Evolutionary conservation across 2,888 invertebrate genomes (phyloP), one percentile per base, ranked within the genome.

Genomic region (Nomada goodeniana): DNA sequence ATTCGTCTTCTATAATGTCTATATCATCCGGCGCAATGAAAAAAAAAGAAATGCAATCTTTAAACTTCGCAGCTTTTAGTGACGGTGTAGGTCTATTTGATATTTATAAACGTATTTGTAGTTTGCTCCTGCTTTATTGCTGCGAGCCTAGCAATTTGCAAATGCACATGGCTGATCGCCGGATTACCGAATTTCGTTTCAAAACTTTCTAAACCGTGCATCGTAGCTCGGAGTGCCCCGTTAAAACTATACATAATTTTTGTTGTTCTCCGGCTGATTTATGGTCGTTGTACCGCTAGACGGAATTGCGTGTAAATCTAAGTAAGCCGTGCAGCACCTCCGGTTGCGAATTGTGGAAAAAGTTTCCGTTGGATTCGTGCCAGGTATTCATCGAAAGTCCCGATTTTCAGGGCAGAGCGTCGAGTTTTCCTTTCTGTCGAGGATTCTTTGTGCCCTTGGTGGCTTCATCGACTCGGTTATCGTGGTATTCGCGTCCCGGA

Each of bases 371-470:
- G 80, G 68, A 86, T 79, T 67, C 64, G 20, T 67, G 80, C 88
- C 84, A 77, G 73, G 86, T 72, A 50, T 55, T 55, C 80, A 61
- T 65, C 42, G 64, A 88, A 77, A 84, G 67, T 86, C 68, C 60
- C 82, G 75, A 73, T 86, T 84, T 78, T 77, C 59, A 79, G 69
- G 73, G 64, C 29, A 65, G 29, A 42, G 65, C 70, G 57, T 36
- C 36, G 64, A 75, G 76, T 82, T 85, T 79, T 82, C 82, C 79
- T 79, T 85, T 79, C 67, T 42, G 50, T 23, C 29, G 60, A 42
- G 53, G 52, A 23, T 61, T 71, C 75, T 86, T 84, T 82, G 64
- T 70, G 36, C 69, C 79, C 80, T 76, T 59, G 74, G 75, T 64
- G 59, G 57, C 60, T 50, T 29, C 57, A 44, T 87, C 75, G 75